Conservation (phyloP, 2,888 invertebrate genomes). For the Sabellastarte sp. region DNA sequence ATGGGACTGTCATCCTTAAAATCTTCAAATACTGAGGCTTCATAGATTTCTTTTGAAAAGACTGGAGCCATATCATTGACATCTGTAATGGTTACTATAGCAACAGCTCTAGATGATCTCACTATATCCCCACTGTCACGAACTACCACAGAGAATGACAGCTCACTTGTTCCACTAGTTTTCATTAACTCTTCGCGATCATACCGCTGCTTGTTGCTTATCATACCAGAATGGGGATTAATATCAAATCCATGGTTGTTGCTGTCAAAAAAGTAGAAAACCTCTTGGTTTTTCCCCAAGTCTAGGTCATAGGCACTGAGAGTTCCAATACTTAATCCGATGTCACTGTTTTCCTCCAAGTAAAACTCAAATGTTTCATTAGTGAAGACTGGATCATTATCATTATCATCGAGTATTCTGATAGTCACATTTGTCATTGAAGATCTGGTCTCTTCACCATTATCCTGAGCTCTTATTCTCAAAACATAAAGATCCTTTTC, state of each 20-base stretch:
- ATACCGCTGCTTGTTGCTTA: slow-evolving; percentile 76
- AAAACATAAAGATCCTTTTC: slow-evolving; percentile 87
- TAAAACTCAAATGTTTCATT: slow-evolving; percentile 60
- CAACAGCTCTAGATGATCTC: slow-evolving; percentile 50
- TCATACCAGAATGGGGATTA: slow-evolving; percentile 90
- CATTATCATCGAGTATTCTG: slow-evolving; percentile 67
- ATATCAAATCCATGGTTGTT: slow-evolving; percentile 69
- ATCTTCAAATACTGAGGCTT: slow-evolving; percentile 43
- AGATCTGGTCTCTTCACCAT: slow-evolving; percentile 60
- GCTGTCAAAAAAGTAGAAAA: slow-evolving; percentile 79
- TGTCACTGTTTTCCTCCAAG: slow-evolving; percentile 43
- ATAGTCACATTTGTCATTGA: slow-evolving; percentile 88
- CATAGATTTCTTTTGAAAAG: slow-evolving; percentile 35
- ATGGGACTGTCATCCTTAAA: slow-evolving; percentile 75
- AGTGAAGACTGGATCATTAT: slow-evolving; percentile 66
- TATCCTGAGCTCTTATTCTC: slow-evolving; percentile 78
- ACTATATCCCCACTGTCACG: slow-evolving; percentile 67
- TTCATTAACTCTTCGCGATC: slow-evolving; percentile 47
- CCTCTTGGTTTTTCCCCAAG: slow-evolving; percentile 79
- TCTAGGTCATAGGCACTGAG: slow-evolving; percentile 75
- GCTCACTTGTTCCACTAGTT: slow-evolving; percentile 32
- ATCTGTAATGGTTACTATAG: slow-evolving; percentile 16
- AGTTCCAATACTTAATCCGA: slow-evolving; percentile 42
- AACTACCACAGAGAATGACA: slow-evolving; percentile 37
- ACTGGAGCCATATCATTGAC: slow-evolving; percentile 31